Conservation (phyloP, 2,797 vertebrate species). For the Melanotaenia maccullochi region DNA sequence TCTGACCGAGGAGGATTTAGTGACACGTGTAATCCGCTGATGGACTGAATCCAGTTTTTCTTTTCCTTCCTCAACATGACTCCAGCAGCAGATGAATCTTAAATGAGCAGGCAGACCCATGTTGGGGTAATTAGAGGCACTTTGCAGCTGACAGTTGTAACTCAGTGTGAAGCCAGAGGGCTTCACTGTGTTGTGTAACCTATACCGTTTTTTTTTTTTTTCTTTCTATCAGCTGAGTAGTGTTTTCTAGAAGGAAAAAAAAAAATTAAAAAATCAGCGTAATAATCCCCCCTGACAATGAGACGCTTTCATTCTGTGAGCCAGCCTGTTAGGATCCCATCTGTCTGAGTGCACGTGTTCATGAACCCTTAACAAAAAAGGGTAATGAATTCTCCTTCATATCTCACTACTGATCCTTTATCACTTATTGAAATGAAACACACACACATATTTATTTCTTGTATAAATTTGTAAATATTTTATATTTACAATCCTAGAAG, state of each 20-base stretch:
- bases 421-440: not conserved
- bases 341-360: not conserved
- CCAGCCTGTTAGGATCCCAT: conserved; percentile 11
- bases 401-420: not conserved
- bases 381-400: not conserved
- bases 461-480: not conserved
- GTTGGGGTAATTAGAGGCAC: conserved; percentile 67
- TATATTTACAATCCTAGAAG: not conserved
- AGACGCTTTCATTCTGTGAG: conserved; percentile 21
- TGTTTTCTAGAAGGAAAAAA: conserved; percentile 4
- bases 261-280: conserved; percentile 16
- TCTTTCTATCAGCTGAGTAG: conserved; percentile 50
- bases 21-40: conserved; percentile 57
- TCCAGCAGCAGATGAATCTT: conserved; percentile 48
- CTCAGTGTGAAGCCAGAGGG: conserved; percentile 39
- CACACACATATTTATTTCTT: not conserved
- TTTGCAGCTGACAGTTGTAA: conserved; percentile 56
- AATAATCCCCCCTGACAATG: conserved; percentile 52
- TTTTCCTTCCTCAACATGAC: conserved; percentile 31
- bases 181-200: conserved; percentile 45
- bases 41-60: conserved; percentile 36
- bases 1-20: conserved; percentile 51
- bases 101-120: conserved; percentile 58
- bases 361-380: not conserved
- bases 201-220: conserved; percentile 46